These are phyloP conservation scores for Microtus ochrogaster DNA, from an alignment of 2,113 vertebrate genomes.

Conservation along the genomic window DNA sequence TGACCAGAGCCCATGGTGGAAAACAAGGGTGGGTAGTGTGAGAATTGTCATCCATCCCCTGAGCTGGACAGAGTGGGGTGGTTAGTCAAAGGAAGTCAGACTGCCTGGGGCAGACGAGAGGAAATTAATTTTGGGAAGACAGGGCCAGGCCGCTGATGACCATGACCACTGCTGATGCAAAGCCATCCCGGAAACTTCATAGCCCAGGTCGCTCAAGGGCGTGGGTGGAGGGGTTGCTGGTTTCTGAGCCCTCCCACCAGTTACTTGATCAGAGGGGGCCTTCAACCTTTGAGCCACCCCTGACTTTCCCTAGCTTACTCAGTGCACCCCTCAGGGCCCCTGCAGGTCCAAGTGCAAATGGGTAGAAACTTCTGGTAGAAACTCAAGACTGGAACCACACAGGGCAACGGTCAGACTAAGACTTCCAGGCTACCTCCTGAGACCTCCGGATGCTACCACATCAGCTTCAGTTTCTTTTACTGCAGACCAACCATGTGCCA, in stretches of 20 bases:
- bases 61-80: background rate
- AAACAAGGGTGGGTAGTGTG: background rate
- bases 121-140: background rate
- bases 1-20: no score
- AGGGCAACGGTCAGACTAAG: fast-evolving
- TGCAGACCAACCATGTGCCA: fast-evolving
- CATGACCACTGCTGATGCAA: no score
- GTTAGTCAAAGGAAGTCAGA: background rate
- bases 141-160: background rate
- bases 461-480: background rate
- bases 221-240: fast-evolving
- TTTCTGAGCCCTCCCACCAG: background rate
- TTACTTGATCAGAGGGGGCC: background rate
- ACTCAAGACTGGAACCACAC: background rate
- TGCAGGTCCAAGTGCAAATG: background rate
- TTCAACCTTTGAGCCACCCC: background rate
- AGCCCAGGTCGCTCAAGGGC: background rate
- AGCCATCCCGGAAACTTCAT: no score
- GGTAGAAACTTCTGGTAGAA: no score
- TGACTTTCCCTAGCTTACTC: background rate
- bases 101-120: background rate
- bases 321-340: background rate
- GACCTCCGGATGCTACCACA: background rate
- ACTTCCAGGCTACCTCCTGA: background rate
- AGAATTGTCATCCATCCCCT: background rate